Evolutionary conservation across 92 coral and sea anemone species (phyloP), one percentile per base, ranked within the genome.

Genomic region (Heteractis magnifica): DNA sequence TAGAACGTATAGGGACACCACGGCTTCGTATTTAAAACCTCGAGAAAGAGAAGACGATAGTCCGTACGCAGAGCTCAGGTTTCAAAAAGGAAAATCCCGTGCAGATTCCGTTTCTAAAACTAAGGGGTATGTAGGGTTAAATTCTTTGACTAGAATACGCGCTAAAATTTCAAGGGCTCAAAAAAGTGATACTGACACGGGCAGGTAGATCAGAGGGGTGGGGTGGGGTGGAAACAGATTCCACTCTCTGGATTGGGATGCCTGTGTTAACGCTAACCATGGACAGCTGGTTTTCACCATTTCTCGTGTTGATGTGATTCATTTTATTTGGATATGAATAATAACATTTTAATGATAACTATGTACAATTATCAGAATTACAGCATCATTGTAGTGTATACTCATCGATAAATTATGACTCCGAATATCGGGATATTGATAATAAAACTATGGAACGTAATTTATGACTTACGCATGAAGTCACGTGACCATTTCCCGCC

Each of bases 91-190:
- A 13, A 26, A 68, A 68, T 26, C 49, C 4, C 44, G 73, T 26
- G 73, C 48, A 68, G 49, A 68, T 20, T 68, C 73, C 1, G 4
- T 26, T 23, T 4, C 44, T 10, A 68, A 68, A 68, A 68, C 5
- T 68, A 68, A 20, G 73, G 49, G 73, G 6, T 68, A 68, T 26
- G 44, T 8, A 1, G 73, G 73, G 73, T 26, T 68, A 50, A 68
- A 68, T 68, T 68, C 73, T 26, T 68, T 68, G 16, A 68, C 73
- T 6, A 20, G 73, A 68, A 68, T 68, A 21, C 73, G 73, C 49
- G 44, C 44, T 5, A 68, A 68, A 26, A 68, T 68, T 13, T n/a
- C 23, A 6, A 68, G 49, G 10, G 26, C 23, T 68, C 49, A 48
- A n/a, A 26, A 5, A 4, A 10, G 16, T 68, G 26, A 12, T 62